Evolutionary conservation across 2,888 invertebrate species (phyloP).

Genomic region (Antheraea assamensis): DNA sequence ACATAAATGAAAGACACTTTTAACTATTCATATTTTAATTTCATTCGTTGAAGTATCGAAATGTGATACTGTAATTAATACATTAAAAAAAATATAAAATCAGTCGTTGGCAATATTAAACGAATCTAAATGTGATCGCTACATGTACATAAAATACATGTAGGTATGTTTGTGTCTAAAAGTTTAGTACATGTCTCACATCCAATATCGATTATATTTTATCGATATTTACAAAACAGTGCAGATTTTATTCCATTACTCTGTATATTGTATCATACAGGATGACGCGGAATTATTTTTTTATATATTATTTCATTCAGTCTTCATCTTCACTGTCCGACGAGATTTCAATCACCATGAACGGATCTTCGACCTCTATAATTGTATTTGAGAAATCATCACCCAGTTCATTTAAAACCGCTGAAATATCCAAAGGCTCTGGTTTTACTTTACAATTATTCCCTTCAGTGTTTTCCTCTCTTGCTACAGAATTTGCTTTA

Average conservation of each 20-base stretch:
- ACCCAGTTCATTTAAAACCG: slow-evolving; percentile 47
- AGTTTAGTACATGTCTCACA: no score
- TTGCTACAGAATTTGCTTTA: not conserved
- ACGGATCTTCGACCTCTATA: slow-evolving; percentile 58
- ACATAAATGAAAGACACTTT: not conserved
- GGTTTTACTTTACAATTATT: slow-evolving; percentile 31
- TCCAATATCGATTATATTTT: no score
- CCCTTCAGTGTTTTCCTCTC: slow-evolving; percentile 7
- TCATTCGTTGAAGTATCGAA: not conserved
- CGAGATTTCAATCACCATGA: slow-evolving; percentile 61
- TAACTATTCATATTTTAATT: not conserved
- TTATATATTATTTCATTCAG: slow-evolving; percentile 24
- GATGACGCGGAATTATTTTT: not conserved
- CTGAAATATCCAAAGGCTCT: slow-evolving; percentile 35
- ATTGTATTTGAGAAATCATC: slow-evolving; percentile 45
- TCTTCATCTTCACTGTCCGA: slow-evolving; percentile 56
- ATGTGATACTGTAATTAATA: not conserved
- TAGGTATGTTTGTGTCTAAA: no score
- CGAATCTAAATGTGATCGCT: not conserved
- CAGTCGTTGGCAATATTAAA: not conserved
- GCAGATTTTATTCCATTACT: no score
- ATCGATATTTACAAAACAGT: no score
- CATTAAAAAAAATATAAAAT: not conserved
- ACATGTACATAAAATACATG: no score
- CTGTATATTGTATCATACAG: not conserved